phyloP scores from a whole-genome alignment of 2,113 vertebrate genomes.

The Actenoides hombroni region DNA sequence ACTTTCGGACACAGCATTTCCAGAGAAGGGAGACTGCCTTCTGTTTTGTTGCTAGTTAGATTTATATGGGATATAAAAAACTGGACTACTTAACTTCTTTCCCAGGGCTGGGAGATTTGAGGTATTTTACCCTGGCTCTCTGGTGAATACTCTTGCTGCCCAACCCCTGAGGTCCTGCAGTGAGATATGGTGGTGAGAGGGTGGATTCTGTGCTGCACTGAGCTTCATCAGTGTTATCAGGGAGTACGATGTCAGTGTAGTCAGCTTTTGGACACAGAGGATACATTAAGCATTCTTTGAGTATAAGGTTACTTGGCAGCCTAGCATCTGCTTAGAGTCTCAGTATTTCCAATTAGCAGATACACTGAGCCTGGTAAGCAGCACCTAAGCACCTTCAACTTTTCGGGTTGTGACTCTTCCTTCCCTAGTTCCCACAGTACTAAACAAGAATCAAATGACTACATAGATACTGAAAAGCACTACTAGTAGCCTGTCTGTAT shows the following conservation, averaged over 20 bases:
- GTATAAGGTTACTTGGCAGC: neutral
- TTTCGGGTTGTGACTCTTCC: neutral
- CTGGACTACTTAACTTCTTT: neutral
- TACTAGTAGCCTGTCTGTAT: neutral
- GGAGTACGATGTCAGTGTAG: neutral
- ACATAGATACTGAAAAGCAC: neutral
- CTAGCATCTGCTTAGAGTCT: neutral
- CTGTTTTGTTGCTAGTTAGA: neutral
- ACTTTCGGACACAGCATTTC: neutral
- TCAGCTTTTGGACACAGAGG: neutral
- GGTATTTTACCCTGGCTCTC: neutral
- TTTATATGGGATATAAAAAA: neutral
- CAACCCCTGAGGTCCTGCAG: neutral
- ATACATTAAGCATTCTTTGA: neutral
- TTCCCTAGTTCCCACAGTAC: neutral
- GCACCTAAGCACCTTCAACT: neutral
- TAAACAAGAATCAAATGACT: neutral
- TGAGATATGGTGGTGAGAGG: neutral
- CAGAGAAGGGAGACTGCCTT: neutral
- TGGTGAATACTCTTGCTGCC: neutral
- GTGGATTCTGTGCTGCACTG: neutral
- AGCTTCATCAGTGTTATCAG: neutral
- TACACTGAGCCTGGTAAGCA: neutral
- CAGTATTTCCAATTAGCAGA: neutral
- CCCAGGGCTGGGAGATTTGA: neutral